Base-by-base conservation (phyloP, 1,140 invertebrate genomes). In the Aricia agestis region DNA sequence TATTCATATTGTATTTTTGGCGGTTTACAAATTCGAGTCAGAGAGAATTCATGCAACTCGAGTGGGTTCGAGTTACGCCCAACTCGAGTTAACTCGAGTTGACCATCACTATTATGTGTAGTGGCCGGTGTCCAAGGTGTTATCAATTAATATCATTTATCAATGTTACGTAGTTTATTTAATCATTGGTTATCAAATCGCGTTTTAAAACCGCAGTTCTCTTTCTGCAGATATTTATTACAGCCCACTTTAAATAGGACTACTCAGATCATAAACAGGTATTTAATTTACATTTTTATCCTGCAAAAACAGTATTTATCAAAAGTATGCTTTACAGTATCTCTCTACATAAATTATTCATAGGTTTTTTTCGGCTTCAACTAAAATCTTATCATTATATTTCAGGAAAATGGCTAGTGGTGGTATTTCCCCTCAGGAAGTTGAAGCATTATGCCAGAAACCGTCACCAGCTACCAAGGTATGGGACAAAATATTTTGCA, bases 391-490 rank as follows among this genome's bases (percentile, higher is more conserved):
- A 19, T 25, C 19, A 10, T 63, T 25, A 19, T 19, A 3, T 63
- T 18, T 2, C 59, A 89, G 83, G 76, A 82, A 72, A 15, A 93
- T 93, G 78, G 91, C 91, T 11, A 93, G 92, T 32, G 77, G 81
- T 76, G 84, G 82, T 63, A 75, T 92, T 93, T 93, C 93, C 19
- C 93, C 95, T 78, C 93, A 94, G 74, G 95, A 96, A 87, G 93
- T 94, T 58, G 92, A 93, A 65, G 91, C 93, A 76, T 87, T 95
- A 59, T 96, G 95, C 84, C 89, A 93, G 71, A 92, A 93, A 69
- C 92, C 93, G 61, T 93, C 94, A 84, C 83, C 92, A 31, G 85
- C 92, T 7, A 96, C 95, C 17, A 95, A 95, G 89, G 95, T 94
- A 89, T 77, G 25, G 73, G 67, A 32, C 15, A 2, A 36, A 36